Base-by-base conservation (phyloP, 2,888 invertebrate species). In the Mythimna impura region DNA sequence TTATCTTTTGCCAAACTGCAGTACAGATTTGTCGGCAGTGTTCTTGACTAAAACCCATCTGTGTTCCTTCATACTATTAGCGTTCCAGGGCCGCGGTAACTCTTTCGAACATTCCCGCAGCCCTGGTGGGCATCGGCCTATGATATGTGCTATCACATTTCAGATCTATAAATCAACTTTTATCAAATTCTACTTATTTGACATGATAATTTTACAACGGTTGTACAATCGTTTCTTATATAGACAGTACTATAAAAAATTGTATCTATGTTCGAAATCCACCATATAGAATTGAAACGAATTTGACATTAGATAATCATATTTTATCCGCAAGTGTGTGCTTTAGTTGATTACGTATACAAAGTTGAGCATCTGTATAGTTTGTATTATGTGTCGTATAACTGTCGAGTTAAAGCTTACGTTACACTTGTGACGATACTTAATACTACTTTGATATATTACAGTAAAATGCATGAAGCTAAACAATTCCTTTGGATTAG, bases 381-480 rank as follows among this genome's bases (percentile, higher is more conserved):
- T 62, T 60, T 66, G 34, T 50, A 66, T 62, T 60, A 30, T 55
- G 62, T 66, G 17, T 36, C 20, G 69, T 50, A 34, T 69, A 57
- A 72, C 72, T 86, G 84, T 83, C 62, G 78, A 84, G 86, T 91
- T 91, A 91, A 91, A 90, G 91, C 90, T 85, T 71, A 75, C 55
- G 72, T 78, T 83, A 83, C 81, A 82, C 43, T 86, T 86, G 86
- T 86, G 86, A 86, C 86, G 58, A 50, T 64, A 57, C 81, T 86
- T 83, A 84, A 73, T 58, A 75, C 79, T 86, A 86, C 55, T 67
- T 74, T 62, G 64, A 78, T 82, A 84, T 83, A 74, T 76, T 84
- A 86, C 73, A 84, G 62, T 62, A 79, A 77, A 84, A 82, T 72
- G 80, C 82, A 62, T 25, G 40, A 81, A 81, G 86, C 82, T 80